Conservation (phyloP, 2,797 vertebrate species). For the Hybognathus amarus region DNA sequence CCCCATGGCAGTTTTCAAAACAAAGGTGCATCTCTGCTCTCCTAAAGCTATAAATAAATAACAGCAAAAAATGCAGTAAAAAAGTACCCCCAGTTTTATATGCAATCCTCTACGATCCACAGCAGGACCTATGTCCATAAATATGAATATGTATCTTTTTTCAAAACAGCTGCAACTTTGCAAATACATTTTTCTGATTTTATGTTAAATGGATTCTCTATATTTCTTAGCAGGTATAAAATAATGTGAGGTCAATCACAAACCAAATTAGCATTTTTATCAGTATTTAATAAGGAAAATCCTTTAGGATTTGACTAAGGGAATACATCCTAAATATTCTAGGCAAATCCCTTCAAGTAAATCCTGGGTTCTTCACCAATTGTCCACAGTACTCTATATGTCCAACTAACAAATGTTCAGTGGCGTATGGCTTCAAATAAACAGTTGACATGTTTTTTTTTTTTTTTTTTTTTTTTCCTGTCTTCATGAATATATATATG, state of each 20-base stretch:
- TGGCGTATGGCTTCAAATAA: background rate
- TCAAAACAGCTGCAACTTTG: background rate
- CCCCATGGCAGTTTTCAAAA: slow-evolving; percentile 43
- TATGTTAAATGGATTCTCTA: background rate
- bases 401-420: background rate
- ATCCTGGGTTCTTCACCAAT: background rate
- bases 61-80: slow-evolving; percentile 28
- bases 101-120: slow-evolving; percentile 2
- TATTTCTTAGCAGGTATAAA: slow-evolving; percentile 6
- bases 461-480: background rate
- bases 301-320: slow-evolving; percentile 13
- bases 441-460: background rate
- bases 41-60: slow-evolving; percentile 46
- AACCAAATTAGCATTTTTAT: slow-evolving; percentile 12
- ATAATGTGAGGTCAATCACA: background rate
- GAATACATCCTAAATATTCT: slow-evolving; percentile 10
- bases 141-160: background rate
- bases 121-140: background rate
- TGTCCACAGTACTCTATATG: background rate
- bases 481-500: background rate
- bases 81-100: slow-evolving; percentile 39
- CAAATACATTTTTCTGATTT: background rate
- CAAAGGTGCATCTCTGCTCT: slow-evolving; percentile 46
- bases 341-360: slow-evolving; percentile 17
- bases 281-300: slow-evolving; percentile 13